These are phyloP conservation scores for Labeo rohita DNA, from an alignment of 2,113 vertebrate species.

Conservation along the genomic window DNA sequence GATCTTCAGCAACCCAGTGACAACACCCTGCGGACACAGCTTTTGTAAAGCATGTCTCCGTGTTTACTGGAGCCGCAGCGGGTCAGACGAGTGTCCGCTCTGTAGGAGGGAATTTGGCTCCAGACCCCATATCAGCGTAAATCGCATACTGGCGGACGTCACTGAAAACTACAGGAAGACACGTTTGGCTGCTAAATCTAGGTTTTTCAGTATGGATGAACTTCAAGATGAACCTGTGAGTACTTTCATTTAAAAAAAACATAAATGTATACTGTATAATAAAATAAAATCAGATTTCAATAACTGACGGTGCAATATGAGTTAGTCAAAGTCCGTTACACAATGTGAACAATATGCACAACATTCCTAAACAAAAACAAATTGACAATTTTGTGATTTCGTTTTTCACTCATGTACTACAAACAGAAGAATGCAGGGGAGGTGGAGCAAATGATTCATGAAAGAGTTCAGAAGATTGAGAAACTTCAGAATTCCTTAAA, in stretches of 20 bases:
- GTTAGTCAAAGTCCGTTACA: too few species aligned
- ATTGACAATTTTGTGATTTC: background rate
- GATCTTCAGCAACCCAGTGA: conserved; percentile 74
- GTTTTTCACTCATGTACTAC: background rate
- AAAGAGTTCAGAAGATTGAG: conserved; percentile 73
- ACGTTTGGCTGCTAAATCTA: conserved; percentile 45
- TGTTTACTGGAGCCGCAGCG: conserved; percentile 69
- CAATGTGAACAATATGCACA: too few species aligned
- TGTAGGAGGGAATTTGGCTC: conserved; percentile 68
- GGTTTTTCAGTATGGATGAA: conserved; percentile 48
- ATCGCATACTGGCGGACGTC: conserved; percentile 72
- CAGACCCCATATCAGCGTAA: conserved; percentile 72
- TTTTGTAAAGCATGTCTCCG: conserved; percentile 76
- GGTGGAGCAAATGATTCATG: conserved; percentile 72
- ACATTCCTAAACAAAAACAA: too few species aligned
- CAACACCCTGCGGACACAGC: conserved; percentile 77
- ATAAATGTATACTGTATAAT: background rate
- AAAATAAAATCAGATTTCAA: too few species aligned
- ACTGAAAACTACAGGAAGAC: conserved; percentile 71
- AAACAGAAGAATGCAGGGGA: conserved; percentile 65
- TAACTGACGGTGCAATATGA: too few species aligned
- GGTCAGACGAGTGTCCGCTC: conserved; percentile 70
- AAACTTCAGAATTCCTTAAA: conserved; percentile 70
- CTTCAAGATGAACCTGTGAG: conserved; percentile 51
- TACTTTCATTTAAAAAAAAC: background rate